A percentile compares a stretch with the other conserved stretches of the same genome.
Conservation (phyloP, 2,888 invertebrate genomes). For the Muschampia plurimacula region DNA sequence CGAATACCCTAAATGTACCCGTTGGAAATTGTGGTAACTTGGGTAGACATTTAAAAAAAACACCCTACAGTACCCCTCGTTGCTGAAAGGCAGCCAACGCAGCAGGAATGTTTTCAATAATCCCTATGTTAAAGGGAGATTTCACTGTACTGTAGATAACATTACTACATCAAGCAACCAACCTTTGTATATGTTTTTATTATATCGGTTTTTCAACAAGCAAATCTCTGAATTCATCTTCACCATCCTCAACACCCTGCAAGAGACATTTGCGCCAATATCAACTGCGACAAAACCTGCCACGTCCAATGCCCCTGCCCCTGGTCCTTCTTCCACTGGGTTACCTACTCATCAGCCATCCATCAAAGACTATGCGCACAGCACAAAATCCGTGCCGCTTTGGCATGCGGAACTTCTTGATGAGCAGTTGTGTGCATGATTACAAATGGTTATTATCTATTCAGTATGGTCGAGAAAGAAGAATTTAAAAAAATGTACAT, state of each 20-base stretch:
- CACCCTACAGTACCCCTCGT: constrained; percentile 33
- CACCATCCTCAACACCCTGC: background rate
- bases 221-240: too few relatives aligned
- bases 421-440: constrained; percentile 18
- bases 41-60: constrained; percentile 37
- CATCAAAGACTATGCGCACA: background rate
- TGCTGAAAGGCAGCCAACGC: constrained; percentile 4
- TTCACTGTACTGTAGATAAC: too few relatives aligned
- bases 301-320: background rate
- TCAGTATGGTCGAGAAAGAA: constrained; percentile 37
- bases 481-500: constrained; percentile 39
- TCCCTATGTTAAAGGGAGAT: too few relatives aligned
- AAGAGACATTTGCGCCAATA: background rate
- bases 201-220: too few relatives aligned
- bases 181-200: too few relatives aligned
- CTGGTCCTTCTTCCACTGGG: background rate
- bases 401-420: constrained; percentile 8
- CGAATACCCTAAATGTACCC: constrained; percentile 3
- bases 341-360: background rate
- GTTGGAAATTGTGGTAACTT: constrained; percentile 36
- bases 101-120: background rate
- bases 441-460: constrained; percentile 14
- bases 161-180: too few relatives aligned
- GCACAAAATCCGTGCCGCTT: background rate
- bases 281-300: background rate